These are phyloP conservation scores for Nebria ingens DNA, from an alignment of 1,140 invertebrate genomes.

Conservation along the genomic window DNA sequence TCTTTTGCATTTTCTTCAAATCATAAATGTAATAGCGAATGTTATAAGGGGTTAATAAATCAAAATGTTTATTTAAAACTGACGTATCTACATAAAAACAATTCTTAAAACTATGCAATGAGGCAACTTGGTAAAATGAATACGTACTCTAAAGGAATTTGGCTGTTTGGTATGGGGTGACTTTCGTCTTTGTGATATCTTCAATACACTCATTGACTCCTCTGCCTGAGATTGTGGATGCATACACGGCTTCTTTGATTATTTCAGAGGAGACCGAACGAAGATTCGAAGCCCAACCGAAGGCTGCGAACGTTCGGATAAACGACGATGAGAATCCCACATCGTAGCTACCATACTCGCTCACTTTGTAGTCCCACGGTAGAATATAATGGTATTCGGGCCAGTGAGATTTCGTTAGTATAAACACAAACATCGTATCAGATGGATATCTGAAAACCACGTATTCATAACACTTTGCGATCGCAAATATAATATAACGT, in stretches of 20 bases:
- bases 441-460: constrained; percentile 47
- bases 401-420: constrained; percentile 63
- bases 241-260: constrained; percentile 45
- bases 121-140: no score
- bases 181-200: background rate
- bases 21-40: no score
- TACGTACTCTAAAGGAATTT: constrained; percentile 1
- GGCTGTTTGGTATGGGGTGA: background rate
- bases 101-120: no score
- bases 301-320: constrained; percentile 52
- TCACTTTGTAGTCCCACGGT: constrained; percentile 64
- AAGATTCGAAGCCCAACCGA: constrained; percentile 50
- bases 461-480: no score
- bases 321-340: constrained; percentile 50
- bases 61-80: no score
- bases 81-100: no score
- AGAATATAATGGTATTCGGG: constrained; percentile 66
- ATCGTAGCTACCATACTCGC: constrained; percentile 64
- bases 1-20: no score
- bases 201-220: background rate
- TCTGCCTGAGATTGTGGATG: background rate
- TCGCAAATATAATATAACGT: no score
- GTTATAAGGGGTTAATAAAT: no score
- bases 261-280: constrained; percentile 48
- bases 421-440: constrained; percentile 60